A percentile compares a stretch with the other conserved stretches of the same genome.
Evolutionary conservation across 2,888 invertebrate genomes (phyloP).

Genomic region (Agrilus mali): DNA sequence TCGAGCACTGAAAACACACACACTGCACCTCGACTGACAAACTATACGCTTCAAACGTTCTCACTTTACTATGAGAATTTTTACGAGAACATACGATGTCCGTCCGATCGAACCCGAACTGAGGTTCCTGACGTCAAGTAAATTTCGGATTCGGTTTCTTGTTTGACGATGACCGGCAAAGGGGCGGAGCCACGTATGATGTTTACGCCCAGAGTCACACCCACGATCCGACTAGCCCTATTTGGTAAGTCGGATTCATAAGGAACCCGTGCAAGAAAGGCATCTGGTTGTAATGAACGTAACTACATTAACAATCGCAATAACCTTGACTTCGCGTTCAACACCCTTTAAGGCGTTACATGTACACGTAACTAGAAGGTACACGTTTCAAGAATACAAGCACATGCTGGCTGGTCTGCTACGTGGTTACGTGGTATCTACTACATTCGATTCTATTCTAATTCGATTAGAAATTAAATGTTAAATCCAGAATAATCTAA

Average conservation of each 20-base stretch:
- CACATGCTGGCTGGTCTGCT: no score
- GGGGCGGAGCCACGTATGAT: conserved; percentile 17
- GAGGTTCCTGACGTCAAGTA: conserved; percentile 20
- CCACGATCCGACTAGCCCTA: conserved; percentile 11
- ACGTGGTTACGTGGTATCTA: no score
- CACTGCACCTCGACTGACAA: conserved; percentile 14
- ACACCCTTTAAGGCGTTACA: conserved; percentile 22
- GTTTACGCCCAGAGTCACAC: conserved; percentile 21
- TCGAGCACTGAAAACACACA: no score
- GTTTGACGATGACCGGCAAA: conserved; percentile 26
- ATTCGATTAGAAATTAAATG: no score
- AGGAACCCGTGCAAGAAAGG: conserved; percentile 20
- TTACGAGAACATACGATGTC: conserved; percentile 20
- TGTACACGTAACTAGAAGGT: conserved; percentile 7
- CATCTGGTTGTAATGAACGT: conserved; percentile 27
- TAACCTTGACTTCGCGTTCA: conserved; percentile 29
- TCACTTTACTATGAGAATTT: conserved; percentile 27
- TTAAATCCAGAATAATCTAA: no score
- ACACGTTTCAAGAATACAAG: no score
- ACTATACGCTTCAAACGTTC: conserved; percentile 25
- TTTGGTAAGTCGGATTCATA: conserved; percentile 3
- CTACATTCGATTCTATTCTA: no score
- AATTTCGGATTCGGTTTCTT: conserved; percentile 22
- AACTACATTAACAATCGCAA: conserved; percentile 20
- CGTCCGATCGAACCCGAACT: conserved; percentile 18